phyloP scores from a whole-genome alignment of 2,113 vertebrate genomes.

The Cyanocitta stelleri region DNA sequence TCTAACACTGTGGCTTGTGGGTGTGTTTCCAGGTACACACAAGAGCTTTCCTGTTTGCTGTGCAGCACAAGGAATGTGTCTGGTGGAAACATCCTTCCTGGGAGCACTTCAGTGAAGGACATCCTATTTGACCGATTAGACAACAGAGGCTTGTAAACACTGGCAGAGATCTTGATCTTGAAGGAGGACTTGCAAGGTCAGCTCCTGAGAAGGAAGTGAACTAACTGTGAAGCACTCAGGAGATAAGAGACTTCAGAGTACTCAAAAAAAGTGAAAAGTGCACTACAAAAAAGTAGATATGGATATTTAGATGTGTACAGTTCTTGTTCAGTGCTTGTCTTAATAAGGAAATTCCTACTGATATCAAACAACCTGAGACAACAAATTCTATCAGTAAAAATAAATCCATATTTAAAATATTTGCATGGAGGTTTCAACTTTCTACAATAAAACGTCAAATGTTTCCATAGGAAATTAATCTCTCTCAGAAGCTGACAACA shows the following conservation, averaged over 20 bases:
- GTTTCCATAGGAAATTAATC: not conserved
- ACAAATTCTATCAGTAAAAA: not conserved
- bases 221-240: not conserved
- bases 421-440: not conserved
- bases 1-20: not conserved
- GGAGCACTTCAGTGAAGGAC: conserved; percentile 24
- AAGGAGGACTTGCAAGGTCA: not conserved
- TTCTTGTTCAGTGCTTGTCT: not conserved
- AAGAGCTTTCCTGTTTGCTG: not conserved
- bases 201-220: not conserved
- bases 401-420: not conserved
- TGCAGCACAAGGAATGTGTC: not conserved
- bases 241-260: conserved; percentile 9
- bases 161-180: not conserved
- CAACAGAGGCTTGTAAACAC: not conserved
- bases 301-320: not conserved
- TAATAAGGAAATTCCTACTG: not conserved
- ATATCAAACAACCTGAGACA: not conserved
- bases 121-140: not conserved
- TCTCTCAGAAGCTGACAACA: not conserved
- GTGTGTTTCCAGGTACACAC: not conserved
- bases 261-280: not conserved
- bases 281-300: not conserved
- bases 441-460: not conserved
- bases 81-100: not conserved